Conservation (phyloP, 1,140 invertebrate species). For the Hormaphis cornu region DNA sequence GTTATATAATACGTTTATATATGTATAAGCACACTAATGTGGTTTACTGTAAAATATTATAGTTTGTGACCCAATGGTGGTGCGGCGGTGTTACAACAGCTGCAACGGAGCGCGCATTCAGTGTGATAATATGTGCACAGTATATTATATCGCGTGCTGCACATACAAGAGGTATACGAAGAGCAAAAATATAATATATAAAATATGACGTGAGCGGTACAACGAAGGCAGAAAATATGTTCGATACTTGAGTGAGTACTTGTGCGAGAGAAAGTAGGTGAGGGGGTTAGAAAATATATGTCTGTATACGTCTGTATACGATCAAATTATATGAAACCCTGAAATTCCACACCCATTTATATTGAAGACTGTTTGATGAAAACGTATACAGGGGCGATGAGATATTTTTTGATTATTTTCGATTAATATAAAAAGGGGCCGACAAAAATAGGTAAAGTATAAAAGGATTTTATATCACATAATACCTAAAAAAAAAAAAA, state of each 20-base stretch:
- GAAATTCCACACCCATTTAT: constrained; percentile 19
- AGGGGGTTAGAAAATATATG: constrained; percentile 7
- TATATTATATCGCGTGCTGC: constrained; percentile 13
- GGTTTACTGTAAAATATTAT: background rate
- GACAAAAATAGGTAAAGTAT: too few species aligned
- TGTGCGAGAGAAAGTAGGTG: too few species aligned
- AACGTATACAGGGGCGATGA: too few species aligned
- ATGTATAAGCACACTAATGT: background rate
- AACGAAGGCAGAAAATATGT: background rate
- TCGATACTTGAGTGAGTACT: background rate
- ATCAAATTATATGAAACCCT: constrained; percentile 3
- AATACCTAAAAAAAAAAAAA: too few species aligned
- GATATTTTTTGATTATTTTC: too few species aligned
- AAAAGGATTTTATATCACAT: too few species aligned
- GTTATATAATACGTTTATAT: background rate
- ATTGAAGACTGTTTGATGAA: background rate
- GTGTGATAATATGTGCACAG: too few species aligned
- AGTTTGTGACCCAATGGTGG: background rate
- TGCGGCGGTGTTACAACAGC: constrained; percentile 9
- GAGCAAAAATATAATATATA: background rate
- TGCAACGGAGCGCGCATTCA: background rate
- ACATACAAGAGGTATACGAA: constrained; percentile 19
- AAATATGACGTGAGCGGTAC: background rate
- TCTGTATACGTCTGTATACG: constrained; percentile 7
- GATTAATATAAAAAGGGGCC: background rate